Base-by-base conservation (phyloP, 1,140 invertebrate genomes). In the Magallana angulata region DNA sequence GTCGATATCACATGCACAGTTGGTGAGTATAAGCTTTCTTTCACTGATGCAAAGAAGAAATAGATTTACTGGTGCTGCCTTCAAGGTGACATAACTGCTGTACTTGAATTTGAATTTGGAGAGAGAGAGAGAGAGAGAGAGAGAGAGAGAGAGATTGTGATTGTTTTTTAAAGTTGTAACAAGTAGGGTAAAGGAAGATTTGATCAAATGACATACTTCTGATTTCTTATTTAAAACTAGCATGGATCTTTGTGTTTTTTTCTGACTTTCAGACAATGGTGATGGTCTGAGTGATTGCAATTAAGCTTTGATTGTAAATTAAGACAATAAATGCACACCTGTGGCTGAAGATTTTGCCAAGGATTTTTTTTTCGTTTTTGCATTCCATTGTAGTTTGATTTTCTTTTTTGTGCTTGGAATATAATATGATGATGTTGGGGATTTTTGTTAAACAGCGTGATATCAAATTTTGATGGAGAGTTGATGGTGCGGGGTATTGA, bases 361-460 rank as follows among this genome's bases (percentile, higher is more conserved):
- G 68, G 68, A 48, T 36, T 64, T 56, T 62, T 68, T 68, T 64
- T 57, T 57, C 48, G 30, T 68, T 64, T 57, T 57, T 62, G 30
- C 80, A 64, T 82, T 82, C 76, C 68, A 48, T 68, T 57, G 57
- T 81, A 60, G 18, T 87, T 83, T 82, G 58, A 82, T 59, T 84
- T 87, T 81, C 36, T 48, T 85, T 87, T 64, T 83, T 84, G 36
- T 62, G 14, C 24, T 86, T 48, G 62, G 81, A 82, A 87, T 56
- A 57, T 56, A 87, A 76, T 81, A 62, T 57, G 76, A 82, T 82
- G 71, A 82, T 83, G 76, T 82, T 68, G 14, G 62, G 81, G 60
- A 82, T 87, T 82, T 82, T 87, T 58, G 80, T 62, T 84, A 18
- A 84, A 84, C 82, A 60, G 82, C 82, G 48, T 84, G 82, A 62